A percentile compares a stretch with the other conserved stretches of the same genome.
These are phyloP conservation scores for Callospermophilus lateralis DNA, from an alignment of 2,113 vertebrate genomes.

Conservation along the genomic window DNA sequence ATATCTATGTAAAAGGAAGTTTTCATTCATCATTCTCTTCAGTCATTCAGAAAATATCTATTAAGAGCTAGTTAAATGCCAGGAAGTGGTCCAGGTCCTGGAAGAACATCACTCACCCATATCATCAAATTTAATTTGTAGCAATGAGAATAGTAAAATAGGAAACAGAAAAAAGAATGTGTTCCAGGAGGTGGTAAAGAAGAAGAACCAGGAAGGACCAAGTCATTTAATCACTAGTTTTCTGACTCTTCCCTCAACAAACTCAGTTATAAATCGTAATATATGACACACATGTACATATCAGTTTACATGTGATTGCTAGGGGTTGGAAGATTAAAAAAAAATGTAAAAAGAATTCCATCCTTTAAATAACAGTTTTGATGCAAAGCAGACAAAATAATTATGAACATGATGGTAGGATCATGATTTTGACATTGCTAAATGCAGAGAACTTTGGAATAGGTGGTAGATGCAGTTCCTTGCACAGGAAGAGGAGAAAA, in stretches of 20 bases:
- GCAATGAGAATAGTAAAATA: neutral
- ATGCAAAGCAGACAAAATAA: neutral
- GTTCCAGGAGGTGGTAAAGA: neutral
- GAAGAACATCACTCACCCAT: neutral
- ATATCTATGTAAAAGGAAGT: neutral
- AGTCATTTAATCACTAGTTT: neutral
- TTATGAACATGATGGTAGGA: neutral
- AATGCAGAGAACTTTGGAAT: neutral
- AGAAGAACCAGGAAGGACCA: neutral
- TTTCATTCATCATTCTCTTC: neutral
- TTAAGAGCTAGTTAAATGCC: neutral
- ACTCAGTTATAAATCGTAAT: neutral
- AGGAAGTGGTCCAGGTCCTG: neutral
- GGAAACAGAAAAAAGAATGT: neutral
- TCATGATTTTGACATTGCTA: neutral
- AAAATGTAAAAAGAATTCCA: neutral
- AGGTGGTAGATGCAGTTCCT: too few relatives aligned
- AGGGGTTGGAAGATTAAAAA: neutral
- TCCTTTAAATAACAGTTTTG: neutral
- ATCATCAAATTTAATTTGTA: neutral
- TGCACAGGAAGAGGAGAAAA: neutral
- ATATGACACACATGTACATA: neutral
- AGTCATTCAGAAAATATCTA: neutral
- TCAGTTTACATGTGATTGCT: neutral
- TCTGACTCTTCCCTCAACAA: neutral